Conservation (phyloP, 2,888 invertebrate species). For the Criorhina ranunculi region DNA sequence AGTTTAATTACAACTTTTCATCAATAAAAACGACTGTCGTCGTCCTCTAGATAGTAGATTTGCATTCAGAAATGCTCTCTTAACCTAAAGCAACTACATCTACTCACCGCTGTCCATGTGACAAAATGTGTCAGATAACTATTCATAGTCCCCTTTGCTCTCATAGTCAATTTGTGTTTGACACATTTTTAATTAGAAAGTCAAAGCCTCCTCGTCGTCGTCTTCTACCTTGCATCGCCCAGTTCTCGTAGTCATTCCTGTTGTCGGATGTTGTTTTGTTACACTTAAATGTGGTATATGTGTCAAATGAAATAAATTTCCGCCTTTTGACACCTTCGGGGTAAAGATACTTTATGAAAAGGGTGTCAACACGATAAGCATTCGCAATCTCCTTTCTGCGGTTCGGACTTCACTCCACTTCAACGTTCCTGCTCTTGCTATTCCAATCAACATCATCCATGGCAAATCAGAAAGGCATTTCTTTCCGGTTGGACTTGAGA, state of each 20-base stretch:
- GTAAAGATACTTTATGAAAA: conserved; percentile 61
- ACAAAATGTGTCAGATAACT: conserved; percentile 71
- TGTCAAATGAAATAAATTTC: conserved; percentile 75
- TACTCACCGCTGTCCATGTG: conserved; percentile 27
- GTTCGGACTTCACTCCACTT: conserved; percentile 3
- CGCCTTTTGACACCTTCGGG: conserved; percentile 68
- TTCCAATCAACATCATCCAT: conserved; percentile 44
- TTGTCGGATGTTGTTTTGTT: conserved; percentile 69
- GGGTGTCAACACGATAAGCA: conserved; percentile 70
- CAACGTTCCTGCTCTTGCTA: background rate
- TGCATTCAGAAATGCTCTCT: conserved; percentile 57
- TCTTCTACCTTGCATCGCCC: conserved; percentile 13
- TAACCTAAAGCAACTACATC: conserved; percentile 12
- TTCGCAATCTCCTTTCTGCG: conserved; percentile 72
- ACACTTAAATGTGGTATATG: conserved; percentile 73
- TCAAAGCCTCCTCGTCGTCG: conserved; percentile 44
- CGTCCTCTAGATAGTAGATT: conserved; percentile 61
- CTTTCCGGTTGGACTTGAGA: conserved; percentile 66
- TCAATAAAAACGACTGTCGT: background rate
- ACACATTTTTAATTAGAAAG: conserved; percentile 73
- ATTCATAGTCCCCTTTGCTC: conserved; percentile 20
- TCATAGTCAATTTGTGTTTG: conserved; percentile 56
- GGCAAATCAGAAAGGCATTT: conserved; percentile 71
- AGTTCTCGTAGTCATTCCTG: conserved; percentile 3
- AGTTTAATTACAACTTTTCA: conserved; percentile 69